A percentile compares a stretch with the other conserved stretches of the same genome.
Conservation (phyloP, 2,113 vertebrate species). For the Asarcornis scutulata region DNA sequence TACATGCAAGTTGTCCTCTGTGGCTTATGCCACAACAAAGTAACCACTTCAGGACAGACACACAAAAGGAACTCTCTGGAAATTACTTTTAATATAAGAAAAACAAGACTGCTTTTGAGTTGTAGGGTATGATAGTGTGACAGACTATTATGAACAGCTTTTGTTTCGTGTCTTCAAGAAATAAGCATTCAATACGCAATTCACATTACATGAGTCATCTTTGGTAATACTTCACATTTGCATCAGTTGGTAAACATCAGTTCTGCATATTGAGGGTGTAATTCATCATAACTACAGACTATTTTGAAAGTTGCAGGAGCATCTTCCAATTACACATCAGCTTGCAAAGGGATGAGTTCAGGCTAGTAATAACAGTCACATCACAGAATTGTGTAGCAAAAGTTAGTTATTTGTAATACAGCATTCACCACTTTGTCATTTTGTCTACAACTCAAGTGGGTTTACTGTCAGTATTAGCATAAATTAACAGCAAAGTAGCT, state of each 20-base stretch:
- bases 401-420: neutral
- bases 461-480: neutral
- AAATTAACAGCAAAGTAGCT: neutral
- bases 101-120: neutral
- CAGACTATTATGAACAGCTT: neutral
- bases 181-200: neutral
- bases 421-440: neutral
- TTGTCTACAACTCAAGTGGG: neutral
- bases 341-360: neutral
- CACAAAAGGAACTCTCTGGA: neutral
- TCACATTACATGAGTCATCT: conserved; percentile 2
- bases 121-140: neutral
- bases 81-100: conserved; percentile 34
- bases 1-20: neutral
- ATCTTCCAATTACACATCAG: neutral
- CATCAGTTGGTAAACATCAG: neutral
- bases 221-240: conserved; percentile 1
- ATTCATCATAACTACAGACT: neutral
- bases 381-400: neutral
- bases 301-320: neutral
- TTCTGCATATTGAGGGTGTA: neutral
- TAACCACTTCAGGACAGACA: neutral
- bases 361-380: neutral
- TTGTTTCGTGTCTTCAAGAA: neutral
- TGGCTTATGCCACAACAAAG: neutral